Percentiles rank a stretch among this genome's conserved stretches.
Evolutionary conservation across 2,888 invertebrate species (phyloP).

Genomic region (Cyrtodaria siliqua): DNA sequence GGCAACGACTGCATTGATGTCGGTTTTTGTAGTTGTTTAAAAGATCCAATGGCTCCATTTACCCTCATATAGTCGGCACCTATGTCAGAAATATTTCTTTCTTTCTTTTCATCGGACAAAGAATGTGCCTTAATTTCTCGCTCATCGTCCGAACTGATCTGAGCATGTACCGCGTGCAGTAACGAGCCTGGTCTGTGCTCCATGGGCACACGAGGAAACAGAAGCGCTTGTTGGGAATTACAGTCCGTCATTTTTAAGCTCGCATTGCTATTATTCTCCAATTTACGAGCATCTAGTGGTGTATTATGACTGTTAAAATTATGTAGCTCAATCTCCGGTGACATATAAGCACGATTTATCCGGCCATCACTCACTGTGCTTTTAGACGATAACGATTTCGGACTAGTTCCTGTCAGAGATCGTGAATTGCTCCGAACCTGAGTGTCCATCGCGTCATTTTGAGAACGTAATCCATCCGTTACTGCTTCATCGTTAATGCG

Average conservation of each 20-base stretch:
- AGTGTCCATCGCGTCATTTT: slow-evolving; percentile 57
- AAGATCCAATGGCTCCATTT: slow-evolving; percentile 98
- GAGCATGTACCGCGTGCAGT: slow-evolving; percentile 37
- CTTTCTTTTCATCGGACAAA: slow-evolving; percentile 48
- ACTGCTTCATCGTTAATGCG: slow-evolving; percentile 34
- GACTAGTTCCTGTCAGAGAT: slow-evolving; percentile 45
- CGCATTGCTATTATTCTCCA: slow-evolving; percentile 31
- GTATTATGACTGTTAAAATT: slow-evolving; percentile 65
- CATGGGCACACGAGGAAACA: slow-evolving; percentile 60
- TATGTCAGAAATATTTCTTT: slow-evolving; percentile 92
- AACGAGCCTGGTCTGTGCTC: slow-evolving; percentile 63
- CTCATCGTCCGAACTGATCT: slow-evolving; percentile 66
- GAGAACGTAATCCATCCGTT: slow-evolving; percentile 28
- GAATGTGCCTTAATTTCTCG: slow-evolving; percentile 38
- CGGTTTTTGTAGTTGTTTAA: slow-evolving; percentile 99
- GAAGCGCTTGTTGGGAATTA: slow-evolving; percentile 51
- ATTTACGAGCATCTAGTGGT: slow-evolving; percentile 44
- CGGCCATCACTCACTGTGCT: slow-evolving; percentile 72
- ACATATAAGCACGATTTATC: slow-evolving; percentile 82
- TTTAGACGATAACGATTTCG: slow-evolving; percentile 47
- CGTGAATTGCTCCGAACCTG: slow-evolving; percentile 46
- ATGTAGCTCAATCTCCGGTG: slow-evolving; percentile 82
- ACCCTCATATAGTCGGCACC: slow-evolving; percentile 98
- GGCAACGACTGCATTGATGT: slow-evolving; percentile 96
- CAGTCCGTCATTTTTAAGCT: slow-evolving; percentile 49